Conservation (phyloP, 1,140 invertebrate genomes). For the Telenomus remus region DNA sequence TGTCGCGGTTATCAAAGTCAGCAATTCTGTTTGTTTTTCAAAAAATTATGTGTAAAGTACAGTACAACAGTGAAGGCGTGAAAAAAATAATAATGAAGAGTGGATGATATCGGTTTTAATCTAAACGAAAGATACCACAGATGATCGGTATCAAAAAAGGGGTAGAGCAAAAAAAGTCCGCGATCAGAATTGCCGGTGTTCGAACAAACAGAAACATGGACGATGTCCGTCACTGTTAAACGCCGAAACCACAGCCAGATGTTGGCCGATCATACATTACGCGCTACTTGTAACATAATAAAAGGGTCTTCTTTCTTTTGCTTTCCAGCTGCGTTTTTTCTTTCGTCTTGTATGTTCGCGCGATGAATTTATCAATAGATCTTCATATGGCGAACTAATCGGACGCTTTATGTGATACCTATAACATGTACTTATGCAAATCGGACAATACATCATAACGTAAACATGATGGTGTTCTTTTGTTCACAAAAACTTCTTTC, state of each 20-base stretch:
- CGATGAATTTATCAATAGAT: conserved; percentile 61
- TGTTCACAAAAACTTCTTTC: neutral
- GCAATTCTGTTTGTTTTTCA: no score
- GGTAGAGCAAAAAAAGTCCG: neutral
- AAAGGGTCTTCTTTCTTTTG: conserved; percentile 49
- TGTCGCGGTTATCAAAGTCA: no score
- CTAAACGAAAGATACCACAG: neutral
- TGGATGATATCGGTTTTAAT: neutral
- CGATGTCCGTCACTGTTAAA: conserved; percentile 53
- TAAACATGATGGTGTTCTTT: conserved; percentile 38
- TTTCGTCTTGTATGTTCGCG: conserved; percentile 55
- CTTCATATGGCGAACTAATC: conserved; percentile 58
- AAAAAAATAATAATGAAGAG: neutral
- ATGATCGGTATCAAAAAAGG: neutral
- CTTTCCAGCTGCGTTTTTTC: conserved; percentile 60
- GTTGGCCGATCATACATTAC: conserved; percentile 57
- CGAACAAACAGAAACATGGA: conserved; percentile 27
- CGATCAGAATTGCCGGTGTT: conserved; percentile 21
- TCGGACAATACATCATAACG: conserved; percentile 41
- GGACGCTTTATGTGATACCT: conserved; percentile 47
- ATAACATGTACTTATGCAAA: conserved; percentile 50
- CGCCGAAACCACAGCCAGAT: conserved; percentile 60
- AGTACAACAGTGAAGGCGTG: neutral
- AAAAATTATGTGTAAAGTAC: neutral
- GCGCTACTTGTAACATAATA: conserved; percentile 58